Evolutionary conservation across 2,797 vertebrate genomes (phyloP), one percentile per base, ranked within the genome.

Genomic region (Synaphobranchus kaupii): DNA sequence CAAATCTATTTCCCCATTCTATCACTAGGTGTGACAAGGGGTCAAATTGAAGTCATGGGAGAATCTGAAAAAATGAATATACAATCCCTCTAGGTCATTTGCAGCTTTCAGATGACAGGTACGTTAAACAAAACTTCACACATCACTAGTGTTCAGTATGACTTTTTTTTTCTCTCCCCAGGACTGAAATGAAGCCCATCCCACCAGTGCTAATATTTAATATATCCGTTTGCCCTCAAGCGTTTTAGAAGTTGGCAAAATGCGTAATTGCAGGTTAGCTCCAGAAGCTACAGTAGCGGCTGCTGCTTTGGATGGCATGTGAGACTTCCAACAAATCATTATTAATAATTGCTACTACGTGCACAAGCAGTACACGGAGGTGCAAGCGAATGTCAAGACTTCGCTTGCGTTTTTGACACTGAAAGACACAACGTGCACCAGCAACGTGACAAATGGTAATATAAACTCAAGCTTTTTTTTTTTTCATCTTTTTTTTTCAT

Each of bases 1-100:
- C 68, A 84, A 66, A 83, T 87, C 63, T 47, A 34, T 87, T 87
- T 56, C 82, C 58, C 31, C n/a, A 48, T 13, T 68, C 25, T 47
- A n/a, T 68, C 25, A 47, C 15, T 39, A 39, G 56, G 28, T 44
- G 56, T 60, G 31, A 58, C 34, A 44, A 78, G 17, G 15, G 39
- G 73, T 4, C 31, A 78, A 78, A 44, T 78, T 78, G 73, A 78
- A 44, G 73, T 44, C 17, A 78, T 44, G 17, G 73, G 73, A 78
- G 73, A 78, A 47, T 78, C 73, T 44, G 15, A 47, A 78, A 52
- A 78, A 78, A 78, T 44, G 34, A 78, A 31, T 54, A 58, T 31
- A 28, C 6, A 47, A 28, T 50, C 80, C 31, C 60, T 56, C 6
- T 6, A 71, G 56, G 78, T 71, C 60, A 83, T 48, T 81, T 34